Conservation (phyloP, 1,140 invertebrate genomes). For the Zaprionus tsacasi region DNA sequence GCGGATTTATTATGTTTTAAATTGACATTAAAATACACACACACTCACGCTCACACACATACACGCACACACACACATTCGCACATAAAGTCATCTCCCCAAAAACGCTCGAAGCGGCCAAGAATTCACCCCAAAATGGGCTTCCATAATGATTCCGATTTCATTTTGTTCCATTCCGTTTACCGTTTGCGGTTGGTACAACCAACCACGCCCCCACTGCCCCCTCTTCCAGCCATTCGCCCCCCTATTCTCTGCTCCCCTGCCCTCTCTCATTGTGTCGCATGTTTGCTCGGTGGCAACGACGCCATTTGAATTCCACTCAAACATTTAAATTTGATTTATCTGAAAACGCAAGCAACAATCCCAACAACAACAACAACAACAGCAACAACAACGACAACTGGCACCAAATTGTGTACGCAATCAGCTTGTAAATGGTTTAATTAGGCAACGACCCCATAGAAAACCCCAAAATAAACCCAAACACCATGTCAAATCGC, state of each 20-base stretch:
- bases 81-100: conserved; percentile 20
- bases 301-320: conserved; percentile 61
- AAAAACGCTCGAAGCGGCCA: conserved; percentile 3
- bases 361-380: conserved; percentile 14
- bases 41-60: not conserved
- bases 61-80: conserved; percentile 1
- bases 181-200: conserved; percentile 28
- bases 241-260: not conserved
- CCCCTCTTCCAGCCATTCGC: not conserved
- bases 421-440: conserved; percentile 69
- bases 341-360: conserved; percentile 38
- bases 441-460: conserved; percentile 53
- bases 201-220: not conserved
- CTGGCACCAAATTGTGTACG: conserved; percentile 46
- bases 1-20: conserved; percentile 57
- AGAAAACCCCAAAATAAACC: conserved; percentile 27
- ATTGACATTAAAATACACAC: conserved; percentile 52
- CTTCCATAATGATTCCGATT: conserved; percentile 15
- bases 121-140: conserved; percentile 17
- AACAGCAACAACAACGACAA: conserved; percentile 7
- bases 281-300: conserved; percentile 24
- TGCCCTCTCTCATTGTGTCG: not conserved
- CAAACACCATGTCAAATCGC: conserved; percentile 4
- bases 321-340: conserved; percentile 73
- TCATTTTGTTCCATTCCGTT: conserved; percentile 23